Evolutionary conservation across 2,888 invertebrate genomes (phyloP).

Genomic region (Plagiodera versicolora): DNA sequence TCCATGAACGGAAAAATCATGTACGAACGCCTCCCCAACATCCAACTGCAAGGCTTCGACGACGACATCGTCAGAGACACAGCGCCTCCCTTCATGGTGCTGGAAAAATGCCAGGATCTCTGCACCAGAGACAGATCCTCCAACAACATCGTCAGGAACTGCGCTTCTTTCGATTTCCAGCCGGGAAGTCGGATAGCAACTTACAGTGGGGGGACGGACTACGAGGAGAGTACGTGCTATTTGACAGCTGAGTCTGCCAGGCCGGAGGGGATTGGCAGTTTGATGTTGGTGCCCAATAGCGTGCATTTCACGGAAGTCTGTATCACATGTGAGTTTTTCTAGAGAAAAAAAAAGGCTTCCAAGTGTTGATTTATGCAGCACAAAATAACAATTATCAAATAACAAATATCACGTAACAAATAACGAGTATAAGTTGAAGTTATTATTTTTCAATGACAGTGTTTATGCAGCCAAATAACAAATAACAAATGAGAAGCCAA

Average conservation of each 20-base stretch:
- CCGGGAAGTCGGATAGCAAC: slow-evolving; percentile 84
- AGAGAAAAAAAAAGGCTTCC: no score
- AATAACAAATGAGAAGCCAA: no score
- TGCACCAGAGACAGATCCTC: slow-evolving; percentile 79
- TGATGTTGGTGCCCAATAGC: slow-evolving; percentile 87
- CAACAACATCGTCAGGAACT: slow-evolving; percentile 81
- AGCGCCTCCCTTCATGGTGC: slow-evolving; percentile 81
- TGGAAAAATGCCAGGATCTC: slow-evolving; percentile 82
- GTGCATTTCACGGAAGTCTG: slow-evolving; percentile 91
- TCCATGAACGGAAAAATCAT: slow-evolving; percentile 75
- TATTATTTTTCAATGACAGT: no score
- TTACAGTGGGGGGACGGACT: slow-evolving; percentile 78
- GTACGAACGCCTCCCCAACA: slow-evolving; percentile 86
- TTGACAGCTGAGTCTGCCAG: slow-evolving; percentile 82
- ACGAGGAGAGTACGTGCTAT: slow-evolving; percentile 87
- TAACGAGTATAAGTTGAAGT: no score
- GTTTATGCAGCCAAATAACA: no score
- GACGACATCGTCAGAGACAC: slow-evolving; percentile 86
- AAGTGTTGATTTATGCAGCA: no score
- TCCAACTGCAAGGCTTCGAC: slow-evolving; percentile 86
- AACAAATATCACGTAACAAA: no score
- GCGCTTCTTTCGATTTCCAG: slow-evolving; percentile 88
- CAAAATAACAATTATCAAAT: no score
- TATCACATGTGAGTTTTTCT: slow-evolving; percentile 82
- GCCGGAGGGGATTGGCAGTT: slow-evolving; percentile 85